Base-by-base conservation (phyloP, 2,888 invertebrate species). In the Azorinus chamasolen region DNA sequence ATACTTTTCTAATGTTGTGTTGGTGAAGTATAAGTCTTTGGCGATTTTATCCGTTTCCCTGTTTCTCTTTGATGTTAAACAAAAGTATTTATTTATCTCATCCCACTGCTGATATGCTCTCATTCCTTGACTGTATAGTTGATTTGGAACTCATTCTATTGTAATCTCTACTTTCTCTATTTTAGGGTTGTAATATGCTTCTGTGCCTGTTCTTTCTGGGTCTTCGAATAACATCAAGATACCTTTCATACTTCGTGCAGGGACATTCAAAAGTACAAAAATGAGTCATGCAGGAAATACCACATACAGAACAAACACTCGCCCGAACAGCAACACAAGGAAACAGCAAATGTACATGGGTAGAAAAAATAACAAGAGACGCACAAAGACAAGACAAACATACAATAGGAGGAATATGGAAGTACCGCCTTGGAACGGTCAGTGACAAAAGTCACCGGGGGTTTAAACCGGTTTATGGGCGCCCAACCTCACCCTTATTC, bases 21-120 rank as follows among this genome's bases (percentile, higher is more conserved):
- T 57, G 24, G 58, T 24, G 24, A 66, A 20, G 12, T 12, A 27
- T 39, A 73, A 39, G 20, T 78, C 65, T 53, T 78, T 81, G 37
- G 48, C 62, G 16, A 73, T 24, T 27, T 20, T 48, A 22, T 27
- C 22, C 37, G 59, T 62, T 62, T 64, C 59, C 51, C 58, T 71
- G 20, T 65, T 41, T 25, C 65, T 24, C 27, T 69, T 70, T 27
- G 58, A 48, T 8, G 37, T 45, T 10, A 41, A 39, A 25, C 62
- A 54, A 57, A 81, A 76, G 59, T 39, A 72, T 57, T 68, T 78
- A 18, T 45, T 70, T 32, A 62, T 63, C 54, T 82, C 76, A 58
- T 83, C 82, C 82, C 77, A 84, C 45, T 75, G 69, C 27, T 83
- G 82, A 65, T 84, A 64, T 16, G 82, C 53, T n/a, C 54, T 39